These are phyloP conservation scores for Caenorhabditis sp. DNA, from an alignment of 2,888 invertebrate species.

Conservation along the genomic window DNA sequence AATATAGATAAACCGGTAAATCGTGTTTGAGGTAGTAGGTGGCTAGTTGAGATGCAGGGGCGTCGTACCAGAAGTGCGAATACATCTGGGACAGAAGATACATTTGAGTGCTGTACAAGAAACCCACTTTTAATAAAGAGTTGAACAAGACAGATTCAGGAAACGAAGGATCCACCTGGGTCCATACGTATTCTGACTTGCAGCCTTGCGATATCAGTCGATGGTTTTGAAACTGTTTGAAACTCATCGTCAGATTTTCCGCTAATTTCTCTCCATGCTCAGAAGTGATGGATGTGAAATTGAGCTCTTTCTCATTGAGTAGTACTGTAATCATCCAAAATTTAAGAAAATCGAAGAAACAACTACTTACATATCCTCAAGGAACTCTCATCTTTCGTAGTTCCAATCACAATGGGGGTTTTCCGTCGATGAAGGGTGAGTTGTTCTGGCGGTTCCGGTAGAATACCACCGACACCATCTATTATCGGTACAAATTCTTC, in stretches of 20 bases:
- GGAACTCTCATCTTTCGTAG: constrained; percentile 82
- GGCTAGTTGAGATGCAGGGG: constrained; percentile 82
- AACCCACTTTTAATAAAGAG: constrained; percentile 78
- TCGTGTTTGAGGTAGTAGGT: constrained; percentile 78
- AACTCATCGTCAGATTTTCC: constrained; percentile 79
- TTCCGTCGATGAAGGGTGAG: constrained; percentile 76
- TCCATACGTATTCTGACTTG: constrained; percentile 82
- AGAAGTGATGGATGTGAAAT: constrained; percentile 75
- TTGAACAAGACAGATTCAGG: constrained; percentile 77
- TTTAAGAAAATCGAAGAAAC: neutral
- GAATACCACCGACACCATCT: constrained; percentile 81
- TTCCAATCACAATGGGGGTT: constrained; percentile 81
- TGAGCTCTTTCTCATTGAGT: constrained; percentile 81
- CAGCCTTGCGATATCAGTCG: constrained; percentile 82
- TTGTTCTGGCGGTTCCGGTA: constrained; percentile 81
- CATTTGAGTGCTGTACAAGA: neutral
- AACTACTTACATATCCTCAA: constrained; percentile 77
- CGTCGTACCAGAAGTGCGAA: constrained; percentile 83
- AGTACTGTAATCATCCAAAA: constrained; percentile 73
- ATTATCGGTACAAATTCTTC: constrained; percentile 83
- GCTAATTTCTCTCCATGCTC: constrained; percentile 78
- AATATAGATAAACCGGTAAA: constrained; percentile 82
- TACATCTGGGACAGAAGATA: constrained; percentile 79
- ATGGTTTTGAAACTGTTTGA: constrained; percentile 81
- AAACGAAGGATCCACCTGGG: constrained; percentile 79